Conservation (phyloP, 2,113 vertebrate genomes). For the Amazona vittata region DNA sequence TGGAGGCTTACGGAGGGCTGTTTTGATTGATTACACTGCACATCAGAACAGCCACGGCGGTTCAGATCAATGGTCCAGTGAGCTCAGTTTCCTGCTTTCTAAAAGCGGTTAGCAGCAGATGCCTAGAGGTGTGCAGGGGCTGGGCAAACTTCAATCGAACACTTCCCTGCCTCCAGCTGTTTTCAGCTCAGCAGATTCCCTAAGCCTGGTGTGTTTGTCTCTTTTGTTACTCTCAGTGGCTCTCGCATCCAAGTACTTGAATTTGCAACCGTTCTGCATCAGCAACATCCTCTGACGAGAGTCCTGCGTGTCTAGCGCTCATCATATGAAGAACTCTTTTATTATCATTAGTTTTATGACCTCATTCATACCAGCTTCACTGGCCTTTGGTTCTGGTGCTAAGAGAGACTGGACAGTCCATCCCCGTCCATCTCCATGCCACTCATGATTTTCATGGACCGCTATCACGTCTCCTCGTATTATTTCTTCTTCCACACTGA, state of each 20-base stretch:
- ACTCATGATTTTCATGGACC: neutral
- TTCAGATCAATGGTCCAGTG: neutral
- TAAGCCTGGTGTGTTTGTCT: neutral
- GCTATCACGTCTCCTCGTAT: neutral
- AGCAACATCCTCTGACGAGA: neutral
- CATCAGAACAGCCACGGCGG: neutral
- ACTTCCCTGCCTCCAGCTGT: neutral
- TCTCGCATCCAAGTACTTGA: neutral
- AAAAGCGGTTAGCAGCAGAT: neutral
- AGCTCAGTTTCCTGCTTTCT: conserved; percentile 21
- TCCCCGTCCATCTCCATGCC: neutral
- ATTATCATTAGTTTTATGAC: neutral
- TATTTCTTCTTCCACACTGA: neutral
- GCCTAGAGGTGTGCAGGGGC: neutral
- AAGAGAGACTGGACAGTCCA: neutral
- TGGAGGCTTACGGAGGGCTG: neutral
- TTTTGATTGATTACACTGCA: conserved; percentile 5
- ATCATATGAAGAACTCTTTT: neutral
- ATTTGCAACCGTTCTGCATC: neutral
- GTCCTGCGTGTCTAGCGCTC: neutral
- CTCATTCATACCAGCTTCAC: neutral
- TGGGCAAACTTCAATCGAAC: neutral
- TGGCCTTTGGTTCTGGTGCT: neutral
- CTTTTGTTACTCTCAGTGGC: neutral
- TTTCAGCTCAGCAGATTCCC: neutral